Conservation (phyloP, 2,113 vertebrate species). For the Caranx melampygus region DNA sequence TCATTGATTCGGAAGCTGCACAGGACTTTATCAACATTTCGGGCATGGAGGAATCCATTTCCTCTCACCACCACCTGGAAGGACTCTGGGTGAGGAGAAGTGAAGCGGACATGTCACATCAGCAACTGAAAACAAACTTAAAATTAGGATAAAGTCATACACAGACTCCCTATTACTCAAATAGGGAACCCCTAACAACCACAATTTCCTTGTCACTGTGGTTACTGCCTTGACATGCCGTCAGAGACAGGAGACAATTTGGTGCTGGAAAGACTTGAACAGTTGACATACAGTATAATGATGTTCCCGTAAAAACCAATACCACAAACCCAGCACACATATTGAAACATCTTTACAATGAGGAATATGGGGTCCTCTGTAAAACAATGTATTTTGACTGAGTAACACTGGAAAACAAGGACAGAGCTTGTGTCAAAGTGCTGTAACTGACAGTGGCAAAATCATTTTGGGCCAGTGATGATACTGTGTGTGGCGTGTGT, state of each 20-base stretch:
- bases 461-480: not conserved
- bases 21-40: constrained; percentile 93
- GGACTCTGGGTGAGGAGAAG: constrained; percentile 83
- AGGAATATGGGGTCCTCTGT: not conserved
- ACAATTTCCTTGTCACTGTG: constrained; percentile 15
- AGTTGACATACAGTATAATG: not conserved
- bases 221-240: constrained; percentile 14
- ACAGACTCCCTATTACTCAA: not conserved
- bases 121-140: not conserved
- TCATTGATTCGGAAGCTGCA: constrained; percentile 98
- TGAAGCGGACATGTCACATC: constrained; percentile 3
- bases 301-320: constrained; percentile 10
- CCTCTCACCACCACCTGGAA: constrained; percentile 97
- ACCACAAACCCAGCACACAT: constrained; percentile 15
- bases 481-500: not conserved
- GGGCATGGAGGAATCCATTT: constrained; percentile 94
- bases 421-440: not conserved
- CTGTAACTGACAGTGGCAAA: not conserved
- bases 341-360: not conserved
- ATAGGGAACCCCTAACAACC: not conserved
- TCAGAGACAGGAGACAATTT: constrained; percentile 12
- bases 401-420: not conserved
- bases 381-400: not conserved
- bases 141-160: not conserved
- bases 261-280: constrained; percentile 7